Conservation (phyloP, 1,140 invertebrate genomes). For the Zaprionus tsacasi region DNA sequence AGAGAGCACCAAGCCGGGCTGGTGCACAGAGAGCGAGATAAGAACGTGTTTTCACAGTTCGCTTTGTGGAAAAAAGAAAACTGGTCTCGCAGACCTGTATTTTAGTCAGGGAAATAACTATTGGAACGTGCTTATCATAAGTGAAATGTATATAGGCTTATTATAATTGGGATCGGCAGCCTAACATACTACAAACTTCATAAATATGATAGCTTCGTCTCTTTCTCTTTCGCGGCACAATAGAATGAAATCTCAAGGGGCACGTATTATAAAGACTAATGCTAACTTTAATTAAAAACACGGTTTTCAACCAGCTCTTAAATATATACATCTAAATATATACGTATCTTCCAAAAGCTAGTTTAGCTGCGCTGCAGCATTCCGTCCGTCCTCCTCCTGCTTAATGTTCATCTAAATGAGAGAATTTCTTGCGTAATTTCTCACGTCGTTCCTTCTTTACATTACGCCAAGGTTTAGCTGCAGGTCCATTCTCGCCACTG, state of each 20-base stretch:
- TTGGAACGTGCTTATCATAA: not conserved
- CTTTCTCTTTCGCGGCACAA: not conserved
- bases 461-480: slow-evolving; percentile 92
- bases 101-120: too few relatives aligned
- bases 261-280: slow-evolving; percentile 18
- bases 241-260: not conserved
- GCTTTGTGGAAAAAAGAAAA: not conserved
- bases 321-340: slow-evolving; percentile 6
- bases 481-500: slow-evolving; percentile 60
- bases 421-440: slow-evolving; percentile 92
- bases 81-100: slow-evolving; percentile 1
- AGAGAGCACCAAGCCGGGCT: not conserved
- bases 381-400: not conserved
- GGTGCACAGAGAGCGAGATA: not conserved
- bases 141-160: not conserved
- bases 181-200: not conserved
- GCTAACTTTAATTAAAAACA: slow-evolving; percentile 38
- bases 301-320: slow-evolving; percentile 13
- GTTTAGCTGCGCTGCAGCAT: slow-evolving; percentile 17
- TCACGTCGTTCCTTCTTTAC: slow-evolving; percentile 93
- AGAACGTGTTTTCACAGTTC: not conserved
- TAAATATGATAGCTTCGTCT: not conserved
- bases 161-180: not conserved
- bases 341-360: not conserved
- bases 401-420: slow-evolving; percentile 90